These are phyloP conservation scores for Furnarius figulus DNA, from an alignment of 2,113 vertebrate genomes.

Conservation along the genomic window DNA sequence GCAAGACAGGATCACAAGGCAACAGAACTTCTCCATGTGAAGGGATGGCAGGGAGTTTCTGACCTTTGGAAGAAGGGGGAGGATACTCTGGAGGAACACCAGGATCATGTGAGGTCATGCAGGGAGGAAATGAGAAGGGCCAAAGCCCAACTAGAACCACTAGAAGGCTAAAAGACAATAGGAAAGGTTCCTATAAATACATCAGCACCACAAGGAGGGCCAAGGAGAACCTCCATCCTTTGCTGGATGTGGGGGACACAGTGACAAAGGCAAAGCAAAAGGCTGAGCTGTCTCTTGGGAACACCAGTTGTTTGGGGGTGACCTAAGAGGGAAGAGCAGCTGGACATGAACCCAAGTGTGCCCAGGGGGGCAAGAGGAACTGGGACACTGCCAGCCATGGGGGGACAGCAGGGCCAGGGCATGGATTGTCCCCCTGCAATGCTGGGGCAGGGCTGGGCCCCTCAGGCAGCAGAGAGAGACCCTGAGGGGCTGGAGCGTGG, in stretches of 20 bases:
- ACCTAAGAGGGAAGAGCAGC: background rate
- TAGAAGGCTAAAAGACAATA: background rate
- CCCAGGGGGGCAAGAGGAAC: background rate
- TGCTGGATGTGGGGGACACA: background rate
- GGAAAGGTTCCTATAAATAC: background rate
- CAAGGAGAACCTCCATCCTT: background rate
- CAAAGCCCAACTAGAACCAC: background rate
- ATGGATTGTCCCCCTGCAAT: background rate
- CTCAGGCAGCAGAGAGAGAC: too few relatives aligned
- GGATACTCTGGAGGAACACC: background rate
- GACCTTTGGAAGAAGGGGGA: background rate
- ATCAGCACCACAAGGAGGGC: background rate
- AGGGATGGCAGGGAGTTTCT: background rate
- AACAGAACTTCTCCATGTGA: background rate
- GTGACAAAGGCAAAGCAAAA: background rate
- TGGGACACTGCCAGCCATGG: background rate
- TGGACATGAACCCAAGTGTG: background rate
- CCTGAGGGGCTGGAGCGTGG: too few relatives aligned
- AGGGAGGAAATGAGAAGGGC: background rate
- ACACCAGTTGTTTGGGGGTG: background rate
- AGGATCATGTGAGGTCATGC: background rate
- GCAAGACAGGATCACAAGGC: background rate
- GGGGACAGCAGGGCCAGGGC: background rate
- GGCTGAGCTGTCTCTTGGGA: background rate
- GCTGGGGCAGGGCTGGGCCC: background rate